phyloP scores from a whole-genome alignment of 1,140 invertebrate genomes.

The Leucophenga varia region DNA sequence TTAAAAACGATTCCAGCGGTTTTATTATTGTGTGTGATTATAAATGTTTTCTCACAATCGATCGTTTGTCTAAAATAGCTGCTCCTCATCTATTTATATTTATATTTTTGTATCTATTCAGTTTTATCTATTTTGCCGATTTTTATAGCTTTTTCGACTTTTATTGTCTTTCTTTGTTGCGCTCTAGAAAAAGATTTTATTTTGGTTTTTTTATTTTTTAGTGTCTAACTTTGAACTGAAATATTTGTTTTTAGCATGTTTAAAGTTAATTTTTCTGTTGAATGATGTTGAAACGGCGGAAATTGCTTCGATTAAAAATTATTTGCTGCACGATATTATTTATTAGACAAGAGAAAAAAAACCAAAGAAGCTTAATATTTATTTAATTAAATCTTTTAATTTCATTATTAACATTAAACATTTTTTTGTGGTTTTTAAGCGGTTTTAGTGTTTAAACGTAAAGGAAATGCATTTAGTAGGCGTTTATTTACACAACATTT shows the following conservation, averaged over 20 bases:
- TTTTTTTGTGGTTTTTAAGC: no score
- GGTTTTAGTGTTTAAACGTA: background rate
- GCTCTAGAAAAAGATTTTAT: background rate
- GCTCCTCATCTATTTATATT: no score
- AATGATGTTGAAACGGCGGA: slow-evolving; percentile 46
- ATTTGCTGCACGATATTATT: no score
- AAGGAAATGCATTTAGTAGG: background rate
- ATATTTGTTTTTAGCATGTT: slow-evolving; percentile 55
- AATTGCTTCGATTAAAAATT: no score
- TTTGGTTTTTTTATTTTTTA: background rate
- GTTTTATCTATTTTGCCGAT: no score
- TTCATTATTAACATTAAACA: no score
- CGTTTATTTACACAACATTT: no score
- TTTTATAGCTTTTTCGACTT: slow-evolving; percentile 4
- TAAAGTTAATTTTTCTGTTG: slow-evolving; percentile 39
- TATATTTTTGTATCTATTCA: no score
- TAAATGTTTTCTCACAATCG: slow-evolving; percentile 8
- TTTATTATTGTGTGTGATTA: slow-evolving; percentile 7
- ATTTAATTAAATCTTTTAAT: no score
- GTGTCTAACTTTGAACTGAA: background rate
- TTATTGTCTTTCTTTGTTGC: slow-evolving; percentile 4
- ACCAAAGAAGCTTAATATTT: no score
- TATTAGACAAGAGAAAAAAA: no score
- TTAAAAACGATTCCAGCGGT: background rate
- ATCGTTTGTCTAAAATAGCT: no score